Conservation (phyloP, 1,140 invertebrate genomes). For the Bombus confusus region DNA sequence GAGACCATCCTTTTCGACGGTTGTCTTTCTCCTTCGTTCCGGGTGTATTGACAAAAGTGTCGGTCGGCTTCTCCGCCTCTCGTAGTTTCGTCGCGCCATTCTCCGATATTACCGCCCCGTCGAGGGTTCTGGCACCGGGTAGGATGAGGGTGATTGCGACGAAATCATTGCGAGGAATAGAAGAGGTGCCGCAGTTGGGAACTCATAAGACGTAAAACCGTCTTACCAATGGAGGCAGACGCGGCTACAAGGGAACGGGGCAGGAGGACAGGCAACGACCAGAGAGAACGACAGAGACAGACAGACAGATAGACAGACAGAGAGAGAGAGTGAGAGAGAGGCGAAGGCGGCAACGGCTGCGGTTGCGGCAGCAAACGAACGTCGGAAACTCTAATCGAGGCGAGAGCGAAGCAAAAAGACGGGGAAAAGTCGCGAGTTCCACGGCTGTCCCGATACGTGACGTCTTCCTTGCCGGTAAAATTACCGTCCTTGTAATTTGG, state of each 20-base stretch:
- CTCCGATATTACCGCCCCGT: slow-evolving; percentile 80
- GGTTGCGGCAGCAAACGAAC: slow-evolving; percentile 53
- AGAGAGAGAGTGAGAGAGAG: not conserved
- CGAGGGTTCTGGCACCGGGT: slow-evolving; percentile 59
- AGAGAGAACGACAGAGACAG: not conserved
- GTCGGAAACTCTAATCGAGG: slow-evolving; percentile 53
- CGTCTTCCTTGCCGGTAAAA: slow-evolving; percentile 29
- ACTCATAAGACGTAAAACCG: slow-evolving; percentile 80
- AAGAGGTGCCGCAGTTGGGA: slow-evolving; percentile 80
- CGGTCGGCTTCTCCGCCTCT: slow-evolving; percentile 72
- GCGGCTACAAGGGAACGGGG: not conserved
- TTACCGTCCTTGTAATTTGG: slow-evolving; percentile 35
- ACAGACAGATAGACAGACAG: not conserved
- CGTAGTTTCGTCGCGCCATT: slow-evolving; percentile 78
- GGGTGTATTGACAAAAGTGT: slow-evolving; percentile 82
- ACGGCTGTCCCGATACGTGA: slow-evolving; percentile 5
- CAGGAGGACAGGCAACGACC: no score
- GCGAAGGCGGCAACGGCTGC: slow-evolving; percentile 9
- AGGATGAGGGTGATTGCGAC: slow-evolving; percentile 78
- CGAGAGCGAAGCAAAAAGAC: not conserved
- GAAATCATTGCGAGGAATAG: slow-evolving; percentile 81
- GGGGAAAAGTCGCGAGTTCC: not conserved
- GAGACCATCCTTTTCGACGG: slow-evolving; percentile 58
- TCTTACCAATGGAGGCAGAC: slow-evolving; percentile 61
- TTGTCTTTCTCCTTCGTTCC: slow-evolving; percentile 53